Conservation (phyloP, 2,888 invertebrate species). For the Nomada fucata region DNA sequence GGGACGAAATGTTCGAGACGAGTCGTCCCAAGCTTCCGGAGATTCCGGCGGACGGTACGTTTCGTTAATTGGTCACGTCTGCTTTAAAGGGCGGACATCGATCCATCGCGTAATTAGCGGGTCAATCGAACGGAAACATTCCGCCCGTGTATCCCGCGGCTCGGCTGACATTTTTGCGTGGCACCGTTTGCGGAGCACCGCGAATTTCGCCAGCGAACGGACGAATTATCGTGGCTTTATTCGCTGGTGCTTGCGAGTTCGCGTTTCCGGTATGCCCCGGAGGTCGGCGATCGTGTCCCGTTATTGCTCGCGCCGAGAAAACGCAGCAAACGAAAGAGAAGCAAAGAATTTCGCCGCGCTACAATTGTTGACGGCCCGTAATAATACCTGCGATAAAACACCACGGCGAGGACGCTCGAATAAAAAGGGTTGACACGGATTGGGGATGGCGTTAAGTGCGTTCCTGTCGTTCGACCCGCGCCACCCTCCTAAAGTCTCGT, state of each 20-base stretch:
- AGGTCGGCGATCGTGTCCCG: too few species aligned
- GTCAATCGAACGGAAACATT: conserved; percentile 68
- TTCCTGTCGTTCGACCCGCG: not conserved
- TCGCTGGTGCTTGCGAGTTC: not conserved
- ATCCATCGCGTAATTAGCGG: conserved; percentile 60
- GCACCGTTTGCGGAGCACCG: conserved; percentile 3
- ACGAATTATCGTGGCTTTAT: conserved; percentile 27
- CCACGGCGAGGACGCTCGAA: not conserved
- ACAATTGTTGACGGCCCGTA: not conserved
- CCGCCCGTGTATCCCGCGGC: conserved; percentile 48
- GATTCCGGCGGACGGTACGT: too few species aligned
- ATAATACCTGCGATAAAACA: not conserved
- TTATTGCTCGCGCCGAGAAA: too few species aligned
- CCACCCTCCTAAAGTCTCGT: not conserved
- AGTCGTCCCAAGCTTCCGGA: too few species aligned
- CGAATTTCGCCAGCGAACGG: conserved; percentile 38
- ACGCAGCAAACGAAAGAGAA: not conserved
- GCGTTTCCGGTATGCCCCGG: not conserved
- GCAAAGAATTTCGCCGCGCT: not conserved
- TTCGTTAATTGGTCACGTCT: conserved; percentile 17
- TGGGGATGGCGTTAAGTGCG: not conserved
- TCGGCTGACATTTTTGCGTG: conserved; percentile 50
- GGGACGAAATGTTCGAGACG: not conserved
- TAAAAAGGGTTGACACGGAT: conserved; percentile 23
- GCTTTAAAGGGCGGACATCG: conserved; percentile 65